Evolutionary conservation across 2,888 invertebrate species (phyloP), one percentile per base, ranked within the genome.

Genomic region (Lordiphosa fenestrarum): DNA sequence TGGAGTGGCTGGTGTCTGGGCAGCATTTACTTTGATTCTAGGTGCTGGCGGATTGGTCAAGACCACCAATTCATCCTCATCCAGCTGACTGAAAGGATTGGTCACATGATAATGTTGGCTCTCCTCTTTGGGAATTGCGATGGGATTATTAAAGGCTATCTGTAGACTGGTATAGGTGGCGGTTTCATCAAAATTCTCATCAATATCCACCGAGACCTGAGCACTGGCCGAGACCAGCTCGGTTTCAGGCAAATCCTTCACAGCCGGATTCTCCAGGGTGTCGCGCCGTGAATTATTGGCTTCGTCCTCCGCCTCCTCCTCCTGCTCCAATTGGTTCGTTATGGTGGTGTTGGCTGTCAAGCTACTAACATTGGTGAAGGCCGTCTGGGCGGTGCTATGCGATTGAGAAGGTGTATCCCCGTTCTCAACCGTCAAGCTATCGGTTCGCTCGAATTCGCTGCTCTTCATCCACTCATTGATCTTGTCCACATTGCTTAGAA

Each of bases 151-250:
- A 90, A 95, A 95, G 0, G 96, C 96, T 85, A 95, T 91, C 86
- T 96, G 96, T 48, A 96, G 90, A 85, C 95, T 96, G 1, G 95
- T 94, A 84, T 96, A 96, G 0, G 95, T 95, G 53, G 94, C 93
- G 25, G 93, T 92, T 77, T 96, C 95, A 82, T 94, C 93, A 68
- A 94, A 94, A 23, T 92, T 92, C 52, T 92, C 91, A 40, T 93
- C 94, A 0, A 90, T 76, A 23, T 93, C 93, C 78, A 91, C 90
- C 0, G 84, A 88, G 6, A 76, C 80, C 41, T 88, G 82, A 4
- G 75, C 76, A 56, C 86, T 88, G 46, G 77, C 77, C 2, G 72
- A 66, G 0, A 33, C 71, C 50, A 50, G 60, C 54, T 50, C 78
- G 35, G 71, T 52, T 4, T 68, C 59, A 0, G 81, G 76, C 38